These are phyloP conservation scores for Dolichallabes microphthalmus DNA, from an alignment of 2,113 vertebrate genomes.

Conservation along the genomic window DNA sequence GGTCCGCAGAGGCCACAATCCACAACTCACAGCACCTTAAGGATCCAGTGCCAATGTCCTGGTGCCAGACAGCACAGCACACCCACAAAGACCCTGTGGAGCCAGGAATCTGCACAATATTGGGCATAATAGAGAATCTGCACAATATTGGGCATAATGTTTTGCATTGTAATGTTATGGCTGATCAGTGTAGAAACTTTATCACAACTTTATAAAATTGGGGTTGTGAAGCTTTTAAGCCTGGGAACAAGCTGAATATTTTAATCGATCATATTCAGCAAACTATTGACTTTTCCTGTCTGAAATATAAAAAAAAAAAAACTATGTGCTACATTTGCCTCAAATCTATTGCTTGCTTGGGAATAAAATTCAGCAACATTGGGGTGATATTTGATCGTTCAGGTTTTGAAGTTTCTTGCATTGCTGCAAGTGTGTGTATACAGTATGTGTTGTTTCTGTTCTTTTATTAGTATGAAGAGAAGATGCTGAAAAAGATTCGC, in stretches of 20 bases:
- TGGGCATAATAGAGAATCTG: too few species aligned
- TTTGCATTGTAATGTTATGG: too few species aligned
- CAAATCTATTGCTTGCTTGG: not conserved
- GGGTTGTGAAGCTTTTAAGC: not conserved
- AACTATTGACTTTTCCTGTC: not conserved
- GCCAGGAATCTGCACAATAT: too few species aligned
- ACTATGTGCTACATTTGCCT: not conserved
- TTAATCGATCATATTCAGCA: not conserved
- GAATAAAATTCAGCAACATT: not conserved
- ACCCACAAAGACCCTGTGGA: too few species aligned
- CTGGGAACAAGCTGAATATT: not conserved
- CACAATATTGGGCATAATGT: too few species aligned
- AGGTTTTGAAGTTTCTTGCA: constrained; percentile 1
- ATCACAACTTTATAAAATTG: not conserved
- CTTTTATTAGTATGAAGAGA: constrained; percentile 41
- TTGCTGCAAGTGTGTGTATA: not conserved
- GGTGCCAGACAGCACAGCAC: too few species aligned
- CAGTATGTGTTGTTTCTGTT: not conserved
- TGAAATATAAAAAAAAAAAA: not conserved
- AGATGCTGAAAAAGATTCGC: constrained; percentile 48
- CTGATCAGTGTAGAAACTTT: not conserved
- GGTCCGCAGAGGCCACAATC: too few species aligned
- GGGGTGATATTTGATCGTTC: constrained; percentile 8
- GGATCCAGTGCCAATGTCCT: too few species aligned
- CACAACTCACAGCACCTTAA: too few species aligned